phyloP scores from a whole-genome alignment of 2,797 vertebrate genomes.

The Phalanger gymnotis region DNA sequence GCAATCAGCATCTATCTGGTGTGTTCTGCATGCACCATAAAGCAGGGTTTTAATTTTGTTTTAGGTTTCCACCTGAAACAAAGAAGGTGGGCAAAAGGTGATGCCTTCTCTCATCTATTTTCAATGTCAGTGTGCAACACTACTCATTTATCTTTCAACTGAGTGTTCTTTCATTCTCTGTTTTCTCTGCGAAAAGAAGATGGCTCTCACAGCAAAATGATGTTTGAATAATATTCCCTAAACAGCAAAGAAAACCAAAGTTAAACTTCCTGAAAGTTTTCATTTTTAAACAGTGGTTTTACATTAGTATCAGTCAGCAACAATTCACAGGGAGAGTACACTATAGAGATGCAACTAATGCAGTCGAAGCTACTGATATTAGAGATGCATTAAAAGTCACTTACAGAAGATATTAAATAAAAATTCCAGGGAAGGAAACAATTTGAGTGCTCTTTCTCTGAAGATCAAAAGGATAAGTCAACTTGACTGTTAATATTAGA shows the following conservation, averaged over 20 bases:
- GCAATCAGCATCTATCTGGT: slow-evolving; percentile 62
- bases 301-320: slow-evolving; percentile 59
- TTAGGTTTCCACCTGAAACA: slow-evolving; percentile 64
- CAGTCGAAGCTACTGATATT: slow-evolving; percentile 54
- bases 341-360: slow-evolving; percentile 51
- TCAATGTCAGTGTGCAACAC: slow-evolving; percentile 43
- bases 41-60: slow-evolving; percentile 71
- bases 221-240: slow-evolving; percentile 53
- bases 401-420: slow-evolving; percentile 58
- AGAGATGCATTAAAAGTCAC: slow-evolving; percentile 63
- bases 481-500: slow-evolving; percentile 59
- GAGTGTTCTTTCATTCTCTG: slow-evolving; percentile 42
- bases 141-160: slow-evolving; percentile 55
- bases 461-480: slow-evolving; percentile 62
- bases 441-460: slow-evolving; percentile 62
- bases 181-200: slow-evolving; percentile 60
- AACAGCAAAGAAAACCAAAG: slow-evolving; percentile 25
- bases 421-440: slow-evolving; percentile 62
- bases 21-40: slow-evolving; percentile 68
- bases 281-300: slow-evolving; percentile 29
- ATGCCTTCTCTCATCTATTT: slow-evolving; percentile 57
- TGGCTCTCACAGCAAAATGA: slow-evolving; percentile 16
- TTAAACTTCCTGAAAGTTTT: slow-evolving; percentile 41
- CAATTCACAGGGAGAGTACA: slow-evolving; percentile 46
- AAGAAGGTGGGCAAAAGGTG: slow-evolving; percentile 52